A percentile compares a stretch with the other conserved stretches of the same genome.
Conservation (phyloP, 2,888 invertebrate species). For the Machimus rusticus region DNA sequence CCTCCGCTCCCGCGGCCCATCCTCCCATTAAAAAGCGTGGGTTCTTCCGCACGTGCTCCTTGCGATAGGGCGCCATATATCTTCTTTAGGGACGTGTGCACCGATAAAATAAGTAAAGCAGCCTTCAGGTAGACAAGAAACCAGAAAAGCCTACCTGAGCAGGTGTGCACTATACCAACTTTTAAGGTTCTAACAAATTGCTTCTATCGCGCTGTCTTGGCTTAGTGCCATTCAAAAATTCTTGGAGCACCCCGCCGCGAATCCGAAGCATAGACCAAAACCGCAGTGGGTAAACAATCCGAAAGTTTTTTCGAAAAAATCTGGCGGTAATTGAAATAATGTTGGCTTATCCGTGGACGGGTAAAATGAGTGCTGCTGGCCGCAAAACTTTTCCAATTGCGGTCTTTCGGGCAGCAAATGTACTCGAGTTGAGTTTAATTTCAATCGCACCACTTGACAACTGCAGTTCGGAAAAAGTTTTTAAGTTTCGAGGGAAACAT, state of each 20-base stretch:
- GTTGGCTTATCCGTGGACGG: not conserved
- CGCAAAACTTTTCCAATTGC: not conserved
- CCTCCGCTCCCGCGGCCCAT: not conserved
- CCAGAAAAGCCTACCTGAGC: not conserved
- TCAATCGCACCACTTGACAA: not conserved
- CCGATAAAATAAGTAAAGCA: not conserved
- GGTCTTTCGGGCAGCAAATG: not conserved
- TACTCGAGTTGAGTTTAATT: not conserved
- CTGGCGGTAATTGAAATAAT: not conserved
- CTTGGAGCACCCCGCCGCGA: not conserved
- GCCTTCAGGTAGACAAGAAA: not conserved
- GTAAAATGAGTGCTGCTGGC: not conserved
- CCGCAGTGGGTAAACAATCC: not conserved
- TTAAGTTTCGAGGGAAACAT: not conserved
- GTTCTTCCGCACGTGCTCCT: not conserved
- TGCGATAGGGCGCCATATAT: not conserved
- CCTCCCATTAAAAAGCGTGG: not conserved
- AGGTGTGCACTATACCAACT: not conserved
- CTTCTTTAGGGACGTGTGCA: not conserved
- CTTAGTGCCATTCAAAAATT: not conserved
- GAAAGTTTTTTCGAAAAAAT: not conserved
- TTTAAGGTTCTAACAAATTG: not conserved
- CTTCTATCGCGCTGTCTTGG: not conserved
- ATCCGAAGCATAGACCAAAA: not conserved
- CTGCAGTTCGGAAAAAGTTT: not conserved